phyloP scores from a whole-genome alignment of 2,113 vertebrate species.

The Tricholaema leucomelas region DNA sequence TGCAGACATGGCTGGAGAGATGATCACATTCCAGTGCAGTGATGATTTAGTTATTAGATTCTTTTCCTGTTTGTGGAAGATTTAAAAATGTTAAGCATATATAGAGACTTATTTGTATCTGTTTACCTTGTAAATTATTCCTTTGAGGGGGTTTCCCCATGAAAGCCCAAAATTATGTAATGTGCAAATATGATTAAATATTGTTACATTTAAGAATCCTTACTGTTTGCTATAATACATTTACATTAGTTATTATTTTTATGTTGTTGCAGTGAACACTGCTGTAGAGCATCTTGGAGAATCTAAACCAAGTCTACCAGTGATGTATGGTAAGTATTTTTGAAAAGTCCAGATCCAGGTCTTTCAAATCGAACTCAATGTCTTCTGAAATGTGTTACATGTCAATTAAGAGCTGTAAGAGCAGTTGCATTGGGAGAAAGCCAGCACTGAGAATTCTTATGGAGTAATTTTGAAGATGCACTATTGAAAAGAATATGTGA shows the following conservation, averaged over 20 bases:
- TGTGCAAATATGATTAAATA: neutral
- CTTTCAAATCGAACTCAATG: neutral
- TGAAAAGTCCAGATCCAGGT: neutral
- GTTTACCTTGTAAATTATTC: neutral
- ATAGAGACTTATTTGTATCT: neutral
- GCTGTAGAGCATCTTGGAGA: constrained; percentile 69
- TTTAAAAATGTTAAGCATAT: neutral
- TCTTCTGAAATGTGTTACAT: neutral
- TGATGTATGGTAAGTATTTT: constrained; percentile 74
- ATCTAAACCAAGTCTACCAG: constrained; percentile 61
- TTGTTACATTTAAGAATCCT: neutral
- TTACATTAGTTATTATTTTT: neutral
- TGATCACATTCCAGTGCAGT: neutral
- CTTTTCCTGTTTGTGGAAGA: neutral
- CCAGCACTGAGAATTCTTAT: neutral
- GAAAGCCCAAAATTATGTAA: fast-evolving
- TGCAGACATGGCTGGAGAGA: neutral
- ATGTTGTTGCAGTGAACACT: constrained; percentile 69
- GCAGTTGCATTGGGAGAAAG: neutral
- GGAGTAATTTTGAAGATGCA: neutral
- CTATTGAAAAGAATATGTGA: neutral
- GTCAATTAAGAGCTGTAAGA: neutral
- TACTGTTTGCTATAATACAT: neutral
- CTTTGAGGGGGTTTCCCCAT: neutral
- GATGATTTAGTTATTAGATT: neutral